A percentile compares a stretch with the other conserved stretches of the same genome.
Evolutionary conservation across 2,113 vertebrate species (phyloP).

Genomic region (Amphiprion percula): DNA sequence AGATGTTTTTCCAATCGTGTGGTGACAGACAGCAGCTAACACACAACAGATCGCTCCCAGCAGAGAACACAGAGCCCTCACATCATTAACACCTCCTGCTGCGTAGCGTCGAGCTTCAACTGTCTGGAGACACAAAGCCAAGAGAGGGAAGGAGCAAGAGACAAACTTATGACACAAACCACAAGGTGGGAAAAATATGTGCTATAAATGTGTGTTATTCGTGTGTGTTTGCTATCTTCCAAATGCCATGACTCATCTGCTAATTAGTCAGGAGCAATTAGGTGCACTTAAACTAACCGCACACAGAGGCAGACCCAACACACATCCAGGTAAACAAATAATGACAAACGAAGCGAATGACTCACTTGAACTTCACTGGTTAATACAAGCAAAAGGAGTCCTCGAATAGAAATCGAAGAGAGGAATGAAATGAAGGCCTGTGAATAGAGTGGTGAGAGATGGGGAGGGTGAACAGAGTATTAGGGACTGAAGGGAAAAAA

Average conservation of each 20-base stretch:
- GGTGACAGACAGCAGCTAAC: conserved; percentile 78
- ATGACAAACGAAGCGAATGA: conserved; percentile 42
- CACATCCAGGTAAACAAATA: conserved; percentile 75
- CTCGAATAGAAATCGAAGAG: conserved; percentile 25
- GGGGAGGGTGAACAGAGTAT: conserved; percentile 44
- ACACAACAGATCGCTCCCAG: conserved; percentile 75
- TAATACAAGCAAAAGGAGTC: conserved; percentile 38
- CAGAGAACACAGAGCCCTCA: conserved; percentile 74
- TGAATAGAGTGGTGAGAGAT: not conserved
- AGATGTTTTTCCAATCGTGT: conserved; percentile 68
- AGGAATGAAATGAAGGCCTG: conserved; percentile 20
- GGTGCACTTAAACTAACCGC: conserved; percentile 71
- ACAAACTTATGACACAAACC: conserved; percentile 52
- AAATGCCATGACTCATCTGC: conserved; percentile 73
- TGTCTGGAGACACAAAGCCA: conserved; percentile 62
- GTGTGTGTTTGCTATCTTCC: conserved; percentile 37
- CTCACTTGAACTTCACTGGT: conserved; percentile 45
- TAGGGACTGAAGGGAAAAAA: conserved; percentile 45
- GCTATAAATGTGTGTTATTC: conserved; percentile 21
- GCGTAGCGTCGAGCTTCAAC: conserved; percentile 58
- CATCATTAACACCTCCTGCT: conserved; percentile 82
- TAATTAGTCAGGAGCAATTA: conserved; percentile 82
- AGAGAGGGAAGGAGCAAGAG: conserved; percentile 49
- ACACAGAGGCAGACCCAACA: conserved; percentile 55
- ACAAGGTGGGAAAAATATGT: conserved; percentile 31